Evolutionary conservation across 2,888 invertebrate species (phyloP).

Genomic region (Allacma fusca): DNA sequence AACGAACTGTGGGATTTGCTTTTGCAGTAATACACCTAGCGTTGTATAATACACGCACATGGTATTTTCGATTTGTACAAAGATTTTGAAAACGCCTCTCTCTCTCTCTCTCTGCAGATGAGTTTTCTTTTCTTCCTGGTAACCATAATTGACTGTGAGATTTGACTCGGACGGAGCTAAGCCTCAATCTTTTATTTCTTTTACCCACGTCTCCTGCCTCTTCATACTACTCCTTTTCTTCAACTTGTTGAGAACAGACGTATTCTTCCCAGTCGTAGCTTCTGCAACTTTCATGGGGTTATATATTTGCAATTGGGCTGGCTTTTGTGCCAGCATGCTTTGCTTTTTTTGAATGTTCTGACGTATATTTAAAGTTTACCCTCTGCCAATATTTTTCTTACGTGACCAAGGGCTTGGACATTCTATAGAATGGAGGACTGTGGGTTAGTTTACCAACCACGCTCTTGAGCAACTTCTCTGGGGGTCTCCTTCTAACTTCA

Average conservation of each 20-base stretch:
- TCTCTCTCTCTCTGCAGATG: slow-evolving; percentile 14
- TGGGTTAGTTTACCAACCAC: no score
- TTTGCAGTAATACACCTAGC: no score
- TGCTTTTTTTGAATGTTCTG: background rate
- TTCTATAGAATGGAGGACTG: no score
- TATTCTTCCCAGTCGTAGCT: background rate
- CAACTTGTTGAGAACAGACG: background rate
- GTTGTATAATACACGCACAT: no score
- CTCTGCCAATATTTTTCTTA: background rate
- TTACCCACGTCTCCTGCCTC: background rate
- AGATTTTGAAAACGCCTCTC: background rate
- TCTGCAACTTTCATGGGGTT: background rate
- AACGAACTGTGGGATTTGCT: no score
- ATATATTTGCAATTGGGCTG: background rate
- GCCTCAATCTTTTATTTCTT: slow-evolving; percentile 16
- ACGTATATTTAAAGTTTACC: slow-evolving; percentile 3
- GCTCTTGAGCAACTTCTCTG: no score
- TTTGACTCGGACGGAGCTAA: slow-evolving; percentile 20
- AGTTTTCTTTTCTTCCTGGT: slow-evolving; percentile 10
- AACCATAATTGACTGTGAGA: slow-evolving; percentile 29
- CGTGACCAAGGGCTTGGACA: no score
- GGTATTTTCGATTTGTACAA: background rate
- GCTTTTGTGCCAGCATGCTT: background rate
- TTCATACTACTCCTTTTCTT: slow-evolving; percentile 12
- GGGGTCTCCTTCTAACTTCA: no score